Base-by-base conservation (phyloP, 2,113 vertebrate species). In the Trinectes maculatus region DNA sequence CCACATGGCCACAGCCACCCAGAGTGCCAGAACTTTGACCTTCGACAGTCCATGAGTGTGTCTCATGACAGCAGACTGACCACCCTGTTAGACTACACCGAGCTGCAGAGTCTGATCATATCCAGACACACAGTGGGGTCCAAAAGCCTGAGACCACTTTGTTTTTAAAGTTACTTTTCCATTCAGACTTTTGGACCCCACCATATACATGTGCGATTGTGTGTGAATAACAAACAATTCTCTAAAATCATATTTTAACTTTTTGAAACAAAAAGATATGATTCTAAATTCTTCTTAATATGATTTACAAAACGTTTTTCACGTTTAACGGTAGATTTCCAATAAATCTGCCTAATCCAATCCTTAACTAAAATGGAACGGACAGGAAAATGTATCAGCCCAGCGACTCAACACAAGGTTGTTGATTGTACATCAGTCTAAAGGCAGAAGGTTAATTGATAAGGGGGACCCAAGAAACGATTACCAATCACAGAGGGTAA, bases 401-500 rank as follows among this genome's bases (percentile, higher is more conserved):
- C 15, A 70, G 25, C 62, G 63, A 75, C 56, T 85, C 53, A 28
- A n/a, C 31, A 22, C 31, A 5, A 65, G 77, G 57, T 51, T 86
- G 74, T 77, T 77, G 76, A 85, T 65, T 6, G n/a, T 46, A 73
- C 65, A 84, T 43, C 4, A 51, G 39, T 39, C 67, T 44, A 44
- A 68, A 73, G 78, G 79, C 77, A 85, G 72, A 46, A 47, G 85
- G 85, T 84, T 90, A 86, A 91, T 89, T 90, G 80, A 90, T 89
- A 86, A 85, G 83, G 56, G 74, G 79, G 76, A 86, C 85, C 89
- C 3, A 8, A 54, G 66, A 63, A 91, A 87, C 74, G 86, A 90
- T 90, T 88, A 88, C 79, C 86, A 87, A 85, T 90, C 80, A 72
- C 31, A n/a, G 72, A 39, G 83, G 62, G 70, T 83, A 84, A 87